Evolutionary conservation across 2,888 invertebrate genomes (phyloP).

Genomic region (Eupithecia exiguata): DNA sequence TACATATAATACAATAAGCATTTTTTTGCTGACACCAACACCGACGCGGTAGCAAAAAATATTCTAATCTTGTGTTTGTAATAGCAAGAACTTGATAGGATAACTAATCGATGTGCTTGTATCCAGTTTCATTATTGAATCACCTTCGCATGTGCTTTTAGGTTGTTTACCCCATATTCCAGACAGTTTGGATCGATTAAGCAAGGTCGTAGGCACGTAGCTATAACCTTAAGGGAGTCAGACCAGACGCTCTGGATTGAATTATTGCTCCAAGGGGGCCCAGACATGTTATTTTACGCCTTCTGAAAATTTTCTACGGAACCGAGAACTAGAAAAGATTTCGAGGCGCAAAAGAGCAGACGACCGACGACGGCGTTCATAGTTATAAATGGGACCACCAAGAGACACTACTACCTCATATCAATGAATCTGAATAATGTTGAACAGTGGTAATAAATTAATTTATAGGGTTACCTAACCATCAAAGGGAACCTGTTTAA

Average conservation of each 20-base stretch:
- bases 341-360: neutral
- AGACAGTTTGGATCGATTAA: slow-evolving; percentile 43
- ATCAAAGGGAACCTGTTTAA: neutral
- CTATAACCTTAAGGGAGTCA: slow-evolving; percentile 36
- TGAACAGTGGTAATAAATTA: neutral
- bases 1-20: slow-evolving; percentile 36
- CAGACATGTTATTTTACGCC: slow-evolving; percentile 17
- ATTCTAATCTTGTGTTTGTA: slow-evolving; percentile 10
- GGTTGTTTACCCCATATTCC: slow-evolving; percentile 42
- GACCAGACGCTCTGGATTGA: slow-evolving; percentile 36
- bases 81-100: slow-evolving; percentile 36
- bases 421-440: neutral
- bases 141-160: slow-evolving; percentile 35
- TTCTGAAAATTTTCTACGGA: neutral
- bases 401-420: neutral
- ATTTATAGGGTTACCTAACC: neutral
- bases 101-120: slow-evolving; percentile 26
- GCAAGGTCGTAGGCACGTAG: slow-evolving; percentile 39
- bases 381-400: neutral
- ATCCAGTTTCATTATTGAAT: slow-evolving; percentile 31
- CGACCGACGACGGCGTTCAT: neutral
- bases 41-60: slow-evolving; percentile 42
- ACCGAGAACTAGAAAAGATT: neutral
- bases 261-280: slow-evolving; percentile 22
- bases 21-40: slow-evolving; percentile 56